Percentiles rank a stretch among this genome's conserved stretches.
Conservation (phyloP, 2,888 invertebrate species). For the Philopedon plagiatum region DNA sequence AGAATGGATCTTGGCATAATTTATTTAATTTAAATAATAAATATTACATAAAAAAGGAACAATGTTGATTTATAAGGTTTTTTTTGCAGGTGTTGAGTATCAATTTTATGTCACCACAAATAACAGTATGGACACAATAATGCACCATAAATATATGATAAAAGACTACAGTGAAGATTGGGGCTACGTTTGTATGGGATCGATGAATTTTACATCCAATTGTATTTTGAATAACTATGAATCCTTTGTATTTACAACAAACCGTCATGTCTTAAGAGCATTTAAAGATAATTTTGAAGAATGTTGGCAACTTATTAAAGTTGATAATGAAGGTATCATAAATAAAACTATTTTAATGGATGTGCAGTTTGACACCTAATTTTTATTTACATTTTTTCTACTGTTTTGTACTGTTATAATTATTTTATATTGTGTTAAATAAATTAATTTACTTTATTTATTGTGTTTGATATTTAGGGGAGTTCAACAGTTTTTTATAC, state of each 20-base stretch:
- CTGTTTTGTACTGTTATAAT: neutral
- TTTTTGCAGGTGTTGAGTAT: constrained; percentile 57
- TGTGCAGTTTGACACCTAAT: constrained; percentile 32
- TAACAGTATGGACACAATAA: constrained; percentile 56
- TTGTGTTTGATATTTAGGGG: neutral
- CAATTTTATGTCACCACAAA: constrained; percentile 57
- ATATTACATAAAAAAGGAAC: too few species aligned
- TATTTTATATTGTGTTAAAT: constrained; percentile 1
- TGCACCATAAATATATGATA: constrained; percentile 65
- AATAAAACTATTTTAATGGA: constrained; percentile 56
- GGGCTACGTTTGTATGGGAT: constrained; percentile 61
- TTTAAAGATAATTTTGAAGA: constrained; percentile 60
- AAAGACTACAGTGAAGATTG: constrained; percentile 60
- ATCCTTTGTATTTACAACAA: constrained; percentile 61
- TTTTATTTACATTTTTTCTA: neutral
- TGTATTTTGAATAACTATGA: constrained; percentile 63
- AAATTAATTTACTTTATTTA: neutral
- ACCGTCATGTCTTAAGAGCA: constrained; percentile 54
- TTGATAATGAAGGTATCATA: constrained; percentile 56
- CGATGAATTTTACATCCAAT: constrained; percentile 61
- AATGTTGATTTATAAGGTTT: too few species aligned
- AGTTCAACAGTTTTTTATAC: too few species aligned
- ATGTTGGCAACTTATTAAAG: constrained; percentile 55
- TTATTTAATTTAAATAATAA: too few species aligned
- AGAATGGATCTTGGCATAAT: too few species aligned